Percentiles rank a stretch among this genome's conserved stretches.
phyloP scores from a whole-genome alignment of 2,888 invertebrate genomes.

The Hypena proboscidalis region DNA sequence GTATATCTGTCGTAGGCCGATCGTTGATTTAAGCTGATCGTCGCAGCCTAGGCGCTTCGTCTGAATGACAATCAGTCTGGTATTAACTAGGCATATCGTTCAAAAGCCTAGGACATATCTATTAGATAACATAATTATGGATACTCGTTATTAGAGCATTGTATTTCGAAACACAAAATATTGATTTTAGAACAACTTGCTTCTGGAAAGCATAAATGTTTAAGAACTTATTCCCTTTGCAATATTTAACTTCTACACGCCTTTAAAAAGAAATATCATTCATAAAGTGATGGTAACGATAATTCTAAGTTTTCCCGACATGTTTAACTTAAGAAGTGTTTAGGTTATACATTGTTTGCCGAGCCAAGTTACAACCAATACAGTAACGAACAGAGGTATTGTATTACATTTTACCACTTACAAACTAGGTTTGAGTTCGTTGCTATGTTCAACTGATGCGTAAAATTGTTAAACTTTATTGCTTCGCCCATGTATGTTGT shows the following conservation, averaged over 20 bases:
- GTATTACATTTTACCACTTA: constrained; percentile 64
- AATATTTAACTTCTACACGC: constrained; percentile 55
- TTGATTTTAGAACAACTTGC: constrained; percentile 22
- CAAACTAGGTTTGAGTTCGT: constrained; percentile 54
- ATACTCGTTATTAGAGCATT: no score
- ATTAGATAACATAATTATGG: no score
- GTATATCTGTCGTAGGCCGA: no score
- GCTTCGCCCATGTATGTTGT: constrained; percentile 43
- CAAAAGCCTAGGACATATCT: no score
- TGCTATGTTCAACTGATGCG: constrained; percentile 56
- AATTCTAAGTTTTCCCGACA: constrained; percentile 60
- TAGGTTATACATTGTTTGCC: constrained; percentile 63
- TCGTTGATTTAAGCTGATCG: no score
- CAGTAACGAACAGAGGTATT: constrained; percentile 68
- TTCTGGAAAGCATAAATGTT: constrained; percentile 23
- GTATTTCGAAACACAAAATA: constrained; percentile 21
- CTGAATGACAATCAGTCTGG: no score
- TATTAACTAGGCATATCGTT: no score
- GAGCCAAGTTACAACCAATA: constrained; percentile 58
- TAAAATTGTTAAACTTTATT: constrained; percentile 56
- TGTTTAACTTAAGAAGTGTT: constrained; percentile 50
- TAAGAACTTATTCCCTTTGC: constrained; percentile 45
- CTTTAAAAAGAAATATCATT: constrained; percentile 63
- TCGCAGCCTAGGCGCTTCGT: no score
- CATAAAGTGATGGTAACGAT: constrained; percentile 62